Evolutionary conservation across 2,797 vertebrate genomes (phyloP).

Genomic region (Sibirionetta formosa): DNA sequence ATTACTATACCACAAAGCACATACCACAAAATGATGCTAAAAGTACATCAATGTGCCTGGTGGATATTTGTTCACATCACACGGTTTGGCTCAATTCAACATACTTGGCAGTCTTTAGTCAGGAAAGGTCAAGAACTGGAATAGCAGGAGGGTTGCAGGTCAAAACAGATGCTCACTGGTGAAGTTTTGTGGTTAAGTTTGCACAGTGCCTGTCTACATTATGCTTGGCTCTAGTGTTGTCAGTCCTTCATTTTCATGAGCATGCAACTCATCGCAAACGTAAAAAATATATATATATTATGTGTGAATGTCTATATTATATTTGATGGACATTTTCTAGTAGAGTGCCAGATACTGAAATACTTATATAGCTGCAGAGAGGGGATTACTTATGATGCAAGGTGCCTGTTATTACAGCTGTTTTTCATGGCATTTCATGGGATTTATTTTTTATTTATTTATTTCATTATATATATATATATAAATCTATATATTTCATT

Average conservation of each 20-base stretch:
- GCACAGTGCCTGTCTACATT: neutral
- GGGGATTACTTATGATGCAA: neutral
- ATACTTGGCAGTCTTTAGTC: constrained; percentile 37
- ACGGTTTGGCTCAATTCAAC: constrained; percentile 3
- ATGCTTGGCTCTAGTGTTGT: constrained; percentile 12
- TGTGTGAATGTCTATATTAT: constrained; percentile 4
- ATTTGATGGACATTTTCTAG: neutral
- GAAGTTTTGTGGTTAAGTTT: neutral
- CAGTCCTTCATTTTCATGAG: constrained; percentile 48
- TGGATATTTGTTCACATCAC: constrained; percentile 35
- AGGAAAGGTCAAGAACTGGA: constrained; percentile 8
- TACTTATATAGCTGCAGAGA: neutral
- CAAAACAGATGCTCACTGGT: constrained; percentile 15
- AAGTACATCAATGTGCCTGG: neutral
- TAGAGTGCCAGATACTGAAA: constrained; percentile 6
- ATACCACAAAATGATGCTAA: neutral
- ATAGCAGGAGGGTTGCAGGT: constrained; percentile 47
- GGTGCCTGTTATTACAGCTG: constrained; percentile 1
- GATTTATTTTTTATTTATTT: neutral
- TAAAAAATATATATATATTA: neutral
- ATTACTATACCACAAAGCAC: constrained; percentile 10
- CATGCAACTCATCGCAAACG: constrained; percentile 38
- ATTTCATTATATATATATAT: neutral
- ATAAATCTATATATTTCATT: neutral
- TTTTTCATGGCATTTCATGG: neutral